These are phyloP conservation scores for Tetraodon nigroviridis DNA, from an alignment of 2,113 vertebrate genomes.

Conservation along the genomic window DNA sequence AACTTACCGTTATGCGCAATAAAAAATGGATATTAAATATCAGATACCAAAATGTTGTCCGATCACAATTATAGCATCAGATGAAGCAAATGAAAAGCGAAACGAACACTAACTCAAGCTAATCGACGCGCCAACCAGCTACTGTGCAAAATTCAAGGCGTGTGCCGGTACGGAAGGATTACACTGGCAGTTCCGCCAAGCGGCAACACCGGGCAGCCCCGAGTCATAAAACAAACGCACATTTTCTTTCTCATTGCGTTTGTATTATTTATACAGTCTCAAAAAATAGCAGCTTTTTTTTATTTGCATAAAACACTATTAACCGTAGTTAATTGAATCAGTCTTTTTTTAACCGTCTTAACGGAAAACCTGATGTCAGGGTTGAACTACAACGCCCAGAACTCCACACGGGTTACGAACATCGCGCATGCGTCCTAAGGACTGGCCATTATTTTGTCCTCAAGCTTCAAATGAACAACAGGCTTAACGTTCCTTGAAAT, in stretches of 20 bases:
- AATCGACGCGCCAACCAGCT: no score
- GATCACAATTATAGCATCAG: neutral
- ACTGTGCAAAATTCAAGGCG: neutral
- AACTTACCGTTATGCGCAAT: constrained; percentile 35
- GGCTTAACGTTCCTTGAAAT: constrained; percentile 59
- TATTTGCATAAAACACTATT: neutral
- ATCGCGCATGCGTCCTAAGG: constrained; percentile 54
- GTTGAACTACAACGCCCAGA: constrained; percentile 66
- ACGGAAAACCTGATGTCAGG: neutral
- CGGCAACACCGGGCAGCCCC: neutral
- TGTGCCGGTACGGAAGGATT: neutral
- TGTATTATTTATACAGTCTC: neutral
- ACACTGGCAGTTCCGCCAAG: neutral
- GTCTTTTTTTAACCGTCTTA: neutral
- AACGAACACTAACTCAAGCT: neutral
- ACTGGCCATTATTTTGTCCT: constrained; percentile 72
- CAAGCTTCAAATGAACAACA: constrained; percentile 70
- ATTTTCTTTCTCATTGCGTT: neutral
- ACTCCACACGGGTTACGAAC: constrained; percentile 2
- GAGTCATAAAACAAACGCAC: constrained; percentile 6
- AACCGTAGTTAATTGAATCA: no score
- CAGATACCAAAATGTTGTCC: constrained; percentile 26
- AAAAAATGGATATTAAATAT: constrained; percentile 16
- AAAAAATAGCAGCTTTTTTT: neutral
- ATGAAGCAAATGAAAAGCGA: neutral